These are phyloP conservation scores for Anastrepha ludens DNA, from an alignment of 1,140 invertebrate genomes.

Conservation along the genomic window DNA sequence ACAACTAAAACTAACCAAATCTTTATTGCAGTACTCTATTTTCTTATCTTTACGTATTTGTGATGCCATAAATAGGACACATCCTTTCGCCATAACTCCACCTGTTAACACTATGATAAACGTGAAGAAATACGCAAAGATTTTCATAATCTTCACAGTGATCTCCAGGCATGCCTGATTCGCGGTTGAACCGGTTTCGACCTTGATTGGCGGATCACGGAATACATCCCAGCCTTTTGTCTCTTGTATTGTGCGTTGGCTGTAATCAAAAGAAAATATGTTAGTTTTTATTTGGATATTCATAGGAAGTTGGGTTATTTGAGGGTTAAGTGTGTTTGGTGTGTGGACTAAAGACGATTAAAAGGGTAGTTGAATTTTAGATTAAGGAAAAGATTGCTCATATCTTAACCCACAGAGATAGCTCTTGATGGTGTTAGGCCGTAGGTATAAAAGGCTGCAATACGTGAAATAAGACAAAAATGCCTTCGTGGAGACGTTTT, in stretches of 20 bases:
- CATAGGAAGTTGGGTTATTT: no score
- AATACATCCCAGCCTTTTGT: constrained; percentile 98
- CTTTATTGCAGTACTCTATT: constrained; percentile 88
- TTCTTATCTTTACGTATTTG: constrained; percentile 85
- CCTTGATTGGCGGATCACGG: constrained; percentile 89
- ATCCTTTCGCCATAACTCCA: constrained; percentile 90
- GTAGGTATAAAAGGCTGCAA: no score
- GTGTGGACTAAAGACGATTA: no score
- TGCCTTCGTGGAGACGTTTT: no score
- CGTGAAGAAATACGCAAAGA: constrained; percentile 88
- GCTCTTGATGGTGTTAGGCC: no score
- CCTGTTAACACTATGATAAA: constrained; percentile 88
- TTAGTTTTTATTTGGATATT: neutral
- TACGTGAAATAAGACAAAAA: no score
- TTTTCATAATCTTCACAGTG: constrained; percentile 90
- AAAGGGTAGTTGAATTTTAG: no score
- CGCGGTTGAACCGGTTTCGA: constrained; percentile 91
- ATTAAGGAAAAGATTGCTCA: no score
- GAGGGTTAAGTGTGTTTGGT: no score
- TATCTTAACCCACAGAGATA: no score
- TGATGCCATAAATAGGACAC: constrained; percentile 93
- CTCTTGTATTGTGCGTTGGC: constrained; percentile 88
- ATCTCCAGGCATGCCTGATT: constrained; percentile 90
- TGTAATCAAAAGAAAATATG: constrained; percentile 71
- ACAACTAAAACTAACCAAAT: constrained; percentile 79